Conservation (phyloP, 2,888 invertebrate species). For the Sminthurinus aureus region DNA sequence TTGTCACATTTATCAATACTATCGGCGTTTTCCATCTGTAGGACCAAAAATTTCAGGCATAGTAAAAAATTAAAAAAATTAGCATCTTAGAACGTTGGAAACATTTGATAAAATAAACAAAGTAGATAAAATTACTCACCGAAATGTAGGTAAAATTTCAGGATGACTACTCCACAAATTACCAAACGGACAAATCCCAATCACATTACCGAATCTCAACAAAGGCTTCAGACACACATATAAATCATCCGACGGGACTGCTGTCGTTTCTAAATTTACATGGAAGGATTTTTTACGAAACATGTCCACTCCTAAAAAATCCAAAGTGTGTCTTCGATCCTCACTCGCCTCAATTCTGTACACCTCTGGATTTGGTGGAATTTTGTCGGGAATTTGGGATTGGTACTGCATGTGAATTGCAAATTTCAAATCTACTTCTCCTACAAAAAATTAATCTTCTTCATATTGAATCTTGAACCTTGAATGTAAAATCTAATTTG, state of each 20-base stretch:
- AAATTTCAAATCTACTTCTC: neutral
- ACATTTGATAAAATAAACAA: too few relatives aligned
- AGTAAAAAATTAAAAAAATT: neutral
- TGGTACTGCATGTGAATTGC: neutral
- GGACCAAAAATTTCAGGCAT: too few relatives aligned
- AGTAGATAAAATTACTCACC: too few relatives aligned
- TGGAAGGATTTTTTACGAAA: neutral
- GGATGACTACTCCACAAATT: constrained; percentile 14
- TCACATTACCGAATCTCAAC: neutral
- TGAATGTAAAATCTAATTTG: neutral
- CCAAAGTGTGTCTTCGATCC: neutral
- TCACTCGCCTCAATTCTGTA: neutral
- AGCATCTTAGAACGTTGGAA: neutral
- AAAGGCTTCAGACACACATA: neutral
- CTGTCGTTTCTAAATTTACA: neutral
- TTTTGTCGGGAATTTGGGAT: neutral
- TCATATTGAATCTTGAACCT: neutral
- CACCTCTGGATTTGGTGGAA: too few relatives aligned
- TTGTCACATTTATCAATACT: neutral
- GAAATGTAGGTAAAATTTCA: constrained; percentile 3
- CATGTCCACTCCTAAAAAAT: neutral
- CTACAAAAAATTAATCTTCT: neutral
- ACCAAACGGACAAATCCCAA: constrained; percentile 14
- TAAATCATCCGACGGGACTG: constrained; percentile 17
- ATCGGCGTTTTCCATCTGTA: constrained; percentile 7